Evolutionary conservation across 2,888 invertebrate genomes (phyloP).

Genomic region (Pollenia angustigena): DNA sequence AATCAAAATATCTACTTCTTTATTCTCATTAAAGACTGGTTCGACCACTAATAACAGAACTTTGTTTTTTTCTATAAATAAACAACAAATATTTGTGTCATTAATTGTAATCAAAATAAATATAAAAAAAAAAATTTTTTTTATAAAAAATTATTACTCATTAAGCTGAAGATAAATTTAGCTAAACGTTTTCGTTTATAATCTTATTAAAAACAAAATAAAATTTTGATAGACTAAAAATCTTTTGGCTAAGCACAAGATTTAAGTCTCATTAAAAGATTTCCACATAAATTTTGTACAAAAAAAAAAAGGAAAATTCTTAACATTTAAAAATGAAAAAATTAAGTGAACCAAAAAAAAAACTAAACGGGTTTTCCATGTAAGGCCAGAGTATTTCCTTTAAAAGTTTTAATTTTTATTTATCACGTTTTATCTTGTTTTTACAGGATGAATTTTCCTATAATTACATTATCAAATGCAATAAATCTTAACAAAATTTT

Average conservation of each 20-base stretch:
- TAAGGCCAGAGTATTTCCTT: too few relatives aligned
- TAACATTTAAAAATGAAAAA: too few relatives aligned
- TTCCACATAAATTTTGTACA: slow-evolving; percentile 1
- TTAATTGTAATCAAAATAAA: slow-evolving; percentile 21
- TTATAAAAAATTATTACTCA: slow-evolving; percentile 13
- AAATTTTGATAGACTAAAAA: background rate
- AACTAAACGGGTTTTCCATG: background rate
- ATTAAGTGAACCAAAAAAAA: background rate
- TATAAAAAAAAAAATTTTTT: background rate
- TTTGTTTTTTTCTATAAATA: background rate
- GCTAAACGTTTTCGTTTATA: slow-evolving; percentile 39
- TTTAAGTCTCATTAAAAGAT: slow-evolving; percentile 7
- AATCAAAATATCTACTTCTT: slow-evolving; percentile 18
- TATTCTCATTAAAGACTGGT: background rate
- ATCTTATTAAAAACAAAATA: slow-evolving; percentile 32
- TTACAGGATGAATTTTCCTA: slow-evolving; percentile 44
- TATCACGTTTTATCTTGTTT: background rate
- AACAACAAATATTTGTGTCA: slow-evolving; percentile 41
- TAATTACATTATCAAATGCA: background rate
- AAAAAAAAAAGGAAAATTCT: slow-evolving; percentile 1
- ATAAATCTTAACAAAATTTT: background rate
- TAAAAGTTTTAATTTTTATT: background rate
- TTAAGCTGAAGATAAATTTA: slow-evolving; percentile 35
- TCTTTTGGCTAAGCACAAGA: slow-evolving; percentile 7
- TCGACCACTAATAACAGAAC: slow-evolving; percentile 14